These are phyloP conservation scores for Raja brachyura DNA, from an alignment of 2,113 vertebrate genomes.

Conservation along the genomic window DNA sequence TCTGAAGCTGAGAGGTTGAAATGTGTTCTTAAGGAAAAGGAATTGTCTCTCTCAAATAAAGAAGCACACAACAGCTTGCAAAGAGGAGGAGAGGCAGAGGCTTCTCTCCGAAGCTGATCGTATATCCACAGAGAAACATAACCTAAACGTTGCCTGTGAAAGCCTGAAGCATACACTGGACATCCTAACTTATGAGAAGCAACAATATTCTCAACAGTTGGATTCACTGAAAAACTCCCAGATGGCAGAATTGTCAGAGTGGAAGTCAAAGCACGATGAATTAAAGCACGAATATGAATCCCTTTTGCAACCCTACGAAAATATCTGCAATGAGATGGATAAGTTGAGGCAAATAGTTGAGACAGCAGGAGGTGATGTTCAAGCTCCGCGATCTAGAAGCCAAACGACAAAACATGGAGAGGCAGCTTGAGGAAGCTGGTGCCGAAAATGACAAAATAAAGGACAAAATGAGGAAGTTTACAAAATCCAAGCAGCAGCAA, in stretches of 20 bases:
- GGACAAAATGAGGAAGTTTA: conserved; percentile 53
- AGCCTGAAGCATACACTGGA: conserved; percentile 78
- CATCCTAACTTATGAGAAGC: conserved; percentile 76
- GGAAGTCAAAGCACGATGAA: conserved; percentile 72
- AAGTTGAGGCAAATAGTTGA: conserved; percentile 76
- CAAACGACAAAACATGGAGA: conserved; percentile 54
- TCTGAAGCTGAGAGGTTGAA: conserved; percentile 56
- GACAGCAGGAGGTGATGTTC: conserved; percentile 58
- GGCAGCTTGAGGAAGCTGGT: conserved; percentile 49
- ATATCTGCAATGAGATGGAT: conserved; percentile 73
- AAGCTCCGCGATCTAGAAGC: conserved; percentile 54
- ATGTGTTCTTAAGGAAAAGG: conserved; percentile 56
- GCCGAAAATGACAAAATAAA: conserved; percentile 58
- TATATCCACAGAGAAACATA: conserved; percentile 65
- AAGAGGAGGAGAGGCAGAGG: conserved; percentile 53
- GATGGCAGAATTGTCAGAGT: conserved; percentile 72
- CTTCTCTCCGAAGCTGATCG: conserved; percentile 54
- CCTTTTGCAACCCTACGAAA: conserved; percentile 74
- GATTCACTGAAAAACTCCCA: conserved; percentile 76
- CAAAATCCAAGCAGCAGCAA: conserved; percentile 55
- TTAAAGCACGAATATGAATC: conserved; percentile 79
- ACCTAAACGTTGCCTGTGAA: conserved; percentile 69
- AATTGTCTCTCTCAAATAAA: conserved; percentile 48
- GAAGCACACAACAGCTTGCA: conserved; percentile 44
- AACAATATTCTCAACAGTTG: conserved; percentile 75